phyloP scores from a whole-genome alignment of 2,888 invertebrate genomes.

The Druceiella hillmani region DNA sequence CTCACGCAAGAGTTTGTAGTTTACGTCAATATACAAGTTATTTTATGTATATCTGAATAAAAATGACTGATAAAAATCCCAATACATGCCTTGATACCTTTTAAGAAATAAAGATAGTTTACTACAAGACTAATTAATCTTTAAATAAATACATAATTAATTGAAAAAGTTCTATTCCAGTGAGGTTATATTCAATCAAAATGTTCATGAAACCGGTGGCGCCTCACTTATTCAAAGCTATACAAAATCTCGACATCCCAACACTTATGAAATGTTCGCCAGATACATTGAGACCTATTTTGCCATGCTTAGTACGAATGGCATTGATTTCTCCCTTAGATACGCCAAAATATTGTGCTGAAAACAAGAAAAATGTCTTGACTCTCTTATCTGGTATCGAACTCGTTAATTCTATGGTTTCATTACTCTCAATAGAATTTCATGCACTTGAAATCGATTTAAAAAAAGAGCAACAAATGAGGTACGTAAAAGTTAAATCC shows the following conservation, averaged over 20 bases:
- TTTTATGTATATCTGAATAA: too few species aligned
- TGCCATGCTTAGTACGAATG: constrained; percentile 92
- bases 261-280: constrained; percentile 67
- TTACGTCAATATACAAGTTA: too few species aligned
- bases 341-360: constrained; percentile 75
- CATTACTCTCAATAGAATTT: constrained; percentile 89
- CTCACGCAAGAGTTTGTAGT: too few species aligned
- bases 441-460: constrained; percentile 88
- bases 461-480: constrained; percentile 84
- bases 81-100: too few species aligned
- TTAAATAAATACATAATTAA: too few species aligned
- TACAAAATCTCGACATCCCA: constrained; percentile 77
- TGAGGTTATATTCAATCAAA: constrained; percentile 8
- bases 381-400: constrained; percentile 90
- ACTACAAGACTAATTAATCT: too few species aligned
- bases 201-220: constrained; percentile 53
- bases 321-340: constrained; percentile 83
- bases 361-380: constrained; percentile 79
- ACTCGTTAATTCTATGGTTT: constrained; percentile 90
- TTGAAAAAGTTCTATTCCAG: too few species aligned
- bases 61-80: too few species aligned
- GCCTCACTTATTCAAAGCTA: constrained; percentile 68
- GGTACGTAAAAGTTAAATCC: constrained; percentile 41
- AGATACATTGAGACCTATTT: constrained; percentile 79
- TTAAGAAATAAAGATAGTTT: too few species aligned